Evolutionary conservation across 1,140 invertebrate species (phyloP), one percentile per base, ranked within the genome.

Genomic region (Cyrtorhinus lividipennis): DNA sequence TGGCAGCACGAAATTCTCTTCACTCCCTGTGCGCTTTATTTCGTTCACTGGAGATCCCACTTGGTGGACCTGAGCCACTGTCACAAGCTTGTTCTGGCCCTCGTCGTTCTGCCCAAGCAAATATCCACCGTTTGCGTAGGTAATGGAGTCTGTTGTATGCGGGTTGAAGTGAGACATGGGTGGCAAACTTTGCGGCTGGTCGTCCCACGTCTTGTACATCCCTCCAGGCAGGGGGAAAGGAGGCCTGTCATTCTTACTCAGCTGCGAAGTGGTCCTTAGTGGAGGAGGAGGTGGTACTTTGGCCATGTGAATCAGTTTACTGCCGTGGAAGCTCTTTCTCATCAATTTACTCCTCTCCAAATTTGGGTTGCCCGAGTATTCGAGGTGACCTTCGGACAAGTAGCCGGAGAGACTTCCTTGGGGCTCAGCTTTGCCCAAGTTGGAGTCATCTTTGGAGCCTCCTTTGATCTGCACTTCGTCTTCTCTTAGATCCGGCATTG

Each of bases 281-380:
- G 89, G 89, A 53, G 89, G 88, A 13, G 88, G 88, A 65, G 86
- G 90, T 13, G 88, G 87, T 18, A 92, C 88, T 78, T 91, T 91
- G 24, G 87, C 83, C 60, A 83, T 83, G 24, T 86, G 86, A 62
- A 90, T 72, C 12, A 71, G 24, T 66, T 71, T 71, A 62, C 86
- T 91, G 24, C 87, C 86, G 71, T 91, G 87, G 72, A 91, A 90
- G 73, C 87, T 91, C 69, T 91, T 92, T 68, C 88, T 80, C 88
- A 91, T 92, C 53, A 92, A 74, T 70, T 87, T 88, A 75, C 87
- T 91, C 67, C 87, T 79, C 71, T 92, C 87, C 23, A 91, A 76
- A 69, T 90, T 91, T 0, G 88, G 86, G 75, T 91, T 91, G 30
- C 78, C 74, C n/a, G 76, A 68, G 68, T 85, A 88, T 68, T 92